These are phyloP conservation scores for Oscheius sp. DNA, from an alignment of 2,888 invertebrate genomes.

Conservation along the genomic window DNA sequence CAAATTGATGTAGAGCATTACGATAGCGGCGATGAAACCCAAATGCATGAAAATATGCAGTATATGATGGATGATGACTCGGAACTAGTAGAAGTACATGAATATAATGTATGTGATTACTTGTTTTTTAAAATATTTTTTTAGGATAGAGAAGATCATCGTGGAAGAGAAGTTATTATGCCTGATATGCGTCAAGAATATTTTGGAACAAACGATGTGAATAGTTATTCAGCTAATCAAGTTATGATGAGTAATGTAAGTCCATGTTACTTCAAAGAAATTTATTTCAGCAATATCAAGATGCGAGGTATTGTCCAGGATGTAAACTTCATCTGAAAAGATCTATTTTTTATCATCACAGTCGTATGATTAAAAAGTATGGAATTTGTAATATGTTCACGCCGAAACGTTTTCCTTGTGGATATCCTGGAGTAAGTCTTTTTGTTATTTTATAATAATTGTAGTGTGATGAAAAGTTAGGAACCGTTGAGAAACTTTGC, in stretches of 20 bases:
- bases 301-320: conserved; percentile 38
- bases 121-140: background rate
- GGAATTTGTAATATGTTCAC: conserved; percentile 55
- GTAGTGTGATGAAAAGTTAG: conserved; percentile 49
- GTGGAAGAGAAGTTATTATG: conserved; percentile 19
- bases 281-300: background rate
- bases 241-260: conserved; percentile 21
- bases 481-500: conserved; percentile 55
- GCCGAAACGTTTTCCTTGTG: conserved; percentile 54
- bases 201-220: conserved; percentile 5
- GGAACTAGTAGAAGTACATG: conserved; percentile 17
- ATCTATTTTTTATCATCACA: conserved; percentile 50
- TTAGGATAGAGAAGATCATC: background rate
- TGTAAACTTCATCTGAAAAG: conserved; percentile 44
- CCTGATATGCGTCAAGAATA: conserved; percentile 25
- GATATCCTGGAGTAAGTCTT: conserved; percentile 25
- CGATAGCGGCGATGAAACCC: conserved; percentile 22
- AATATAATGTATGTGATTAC: conserved; percentile 1
- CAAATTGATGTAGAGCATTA: conserved; percentile 29
- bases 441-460: background rate
- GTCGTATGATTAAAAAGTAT: conserved; percentile 49
- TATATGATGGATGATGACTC: conserved; percentile 27
- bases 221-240: conserved; percentile 10
- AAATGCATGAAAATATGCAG: conserved; percentile 19
- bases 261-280: background rate